phyloP scores from a whole-genome alignment of 2,113 vertebrate genomes.

The Chloropsis hardwickii region DNA sequence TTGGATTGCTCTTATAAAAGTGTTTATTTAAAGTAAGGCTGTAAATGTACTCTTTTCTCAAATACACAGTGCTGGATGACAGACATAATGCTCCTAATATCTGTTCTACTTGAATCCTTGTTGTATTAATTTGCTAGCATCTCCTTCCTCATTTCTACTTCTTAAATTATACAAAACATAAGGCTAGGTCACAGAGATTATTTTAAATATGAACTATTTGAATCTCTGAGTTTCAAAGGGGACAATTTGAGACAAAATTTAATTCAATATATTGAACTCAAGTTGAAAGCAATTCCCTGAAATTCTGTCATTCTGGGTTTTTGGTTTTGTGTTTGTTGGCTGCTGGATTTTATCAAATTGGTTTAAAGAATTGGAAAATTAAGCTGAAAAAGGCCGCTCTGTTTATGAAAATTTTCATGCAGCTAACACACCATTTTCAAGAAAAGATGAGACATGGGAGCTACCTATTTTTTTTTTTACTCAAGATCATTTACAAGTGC shows the following conservation, averaged over 20 bases:
- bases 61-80: not conserved
- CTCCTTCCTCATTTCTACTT: not conserved
- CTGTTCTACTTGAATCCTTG: not conserved
- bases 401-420: not conserved
- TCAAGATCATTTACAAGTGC: not conserved
- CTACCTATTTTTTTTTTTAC: not conserved
- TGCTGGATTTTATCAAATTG: not conserved
- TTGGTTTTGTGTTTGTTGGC: not conserved
- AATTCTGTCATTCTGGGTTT: fast-evolving
- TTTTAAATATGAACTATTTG: not conserved
- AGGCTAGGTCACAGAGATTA: not conserved
- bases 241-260: not conserved
- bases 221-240: not conserved
- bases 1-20: not conserved
- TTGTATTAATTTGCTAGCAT: not conserved
- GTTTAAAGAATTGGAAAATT: not conserved
- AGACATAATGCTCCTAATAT: not conserved
- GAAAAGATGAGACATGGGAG: not conserved
- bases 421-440: not conserved
- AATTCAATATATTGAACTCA: not conserved
- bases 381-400: not conserved
- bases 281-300: not conserved
- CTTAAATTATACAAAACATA: not conserved
- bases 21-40: not conserved
- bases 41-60: not conserved